Percentiles rank a stretch among this genome's conserved stretches.
Evolutionary conservation across 2,888 invertebrate species (phyloP).

Genomic region (Agrochola litura): DNA sequence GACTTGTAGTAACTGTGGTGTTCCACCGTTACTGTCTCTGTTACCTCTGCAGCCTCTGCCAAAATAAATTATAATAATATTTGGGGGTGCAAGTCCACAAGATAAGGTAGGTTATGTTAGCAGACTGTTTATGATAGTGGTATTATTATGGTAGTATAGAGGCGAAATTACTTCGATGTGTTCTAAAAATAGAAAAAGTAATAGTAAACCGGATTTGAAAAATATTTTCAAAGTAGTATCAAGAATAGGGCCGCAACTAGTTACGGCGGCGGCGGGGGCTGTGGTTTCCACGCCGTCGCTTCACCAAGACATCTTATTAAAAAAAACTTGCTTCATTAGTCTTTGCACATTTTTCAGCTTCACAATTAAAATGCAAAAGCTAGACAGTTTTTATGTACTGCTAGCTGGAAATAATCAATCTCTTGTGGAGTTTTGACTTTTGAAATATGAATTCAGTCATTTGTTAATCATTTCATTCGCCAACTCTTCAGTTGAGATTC

Average conservation of each 20-base stretch:
- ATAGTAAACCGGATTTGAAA: neutral
- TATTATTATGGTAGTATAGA: neutral
- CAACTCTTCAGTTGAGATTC: conserved; percentile 1
- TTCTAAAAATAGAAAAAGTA: no score
- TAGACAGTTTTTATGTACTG: neutral
- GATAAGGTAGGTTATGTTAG: neutral
- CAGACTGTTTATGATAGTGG: neutral
- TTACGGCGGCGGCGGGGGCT: conserved; percentile 1
- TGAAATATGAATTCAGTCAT: neutral
- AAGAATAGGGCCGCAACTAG: conserved; percentile 40
- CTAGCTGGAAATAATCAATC: neutral
- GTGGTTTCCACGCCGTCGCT: conserved; percentile 16
- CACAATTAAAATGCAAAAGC: conserved; percentile 32
- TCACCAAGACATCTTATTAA: conserved; percentile 41
- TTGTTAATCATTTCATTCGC: neutral
- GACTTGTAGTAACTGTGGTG: no score
- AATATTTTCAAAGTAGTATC: neutral
- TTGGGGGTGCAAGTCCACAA: no score
- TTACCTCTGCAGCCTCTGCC: no score
- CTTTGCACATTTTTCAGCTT: conserved; percentile 33
- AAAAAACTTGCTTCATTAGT: conserved; percentile 48
- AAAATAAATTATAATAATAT: neutral
- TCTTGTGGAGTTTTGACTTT: neutral
- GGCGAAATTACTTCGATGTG: no score
- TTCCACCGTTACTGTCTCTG: no score